A percentile compares a stretch with the other conserved stretches of the same genome.
Conservation (phyloP, 2,113 vertebrate species). For the Pterocles burchelli region DNA sequence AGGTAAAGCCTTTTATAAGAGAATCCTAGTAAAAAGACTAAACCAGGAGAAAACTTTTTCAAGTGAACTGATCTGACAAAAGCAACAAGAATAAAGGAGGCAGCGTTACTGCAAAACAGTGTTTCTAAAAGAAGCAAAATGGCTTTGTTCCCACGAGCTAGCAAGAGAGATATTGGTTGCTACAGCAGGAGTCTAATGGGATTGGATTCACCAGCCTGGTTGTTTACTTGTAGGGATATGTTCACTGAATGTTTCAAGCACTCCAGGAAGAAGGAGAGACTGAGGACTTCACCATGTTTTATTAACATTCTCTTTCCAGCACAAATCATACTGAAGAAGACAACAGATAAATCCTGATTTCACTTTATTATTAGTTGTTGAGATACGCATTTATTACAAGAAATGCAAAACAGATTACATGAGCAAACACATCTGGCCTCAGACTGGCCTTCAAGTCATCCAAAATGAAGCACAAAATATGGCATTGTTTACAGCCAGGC, state of each 20-base stretch:
- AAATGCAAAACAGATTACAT: constrained; percentile 52
- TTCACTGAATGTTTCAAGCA: constrained; percentile 11
- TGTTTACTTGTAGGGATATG: background rate
- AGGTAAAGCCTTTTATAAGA: background rate
- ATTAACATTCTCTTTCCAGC: constrained; percentile 25
- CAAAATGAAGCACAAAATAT: constrained; percentile 37
- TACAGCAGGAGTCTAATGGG: background rate
- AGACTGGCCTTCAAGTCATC: constrained; percentile 17
- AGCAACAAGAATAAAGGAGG: background rate
- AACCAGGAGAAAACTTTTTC: background rate
- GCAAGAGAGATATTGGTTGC: background rate
- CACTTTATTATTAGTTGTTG: constrained; percentile 40
- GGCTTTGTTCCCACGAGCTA: background rate
- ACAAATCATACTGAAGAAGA: constrained; percentile 36
- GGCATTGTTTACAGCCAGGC: constrained; percentile 33
- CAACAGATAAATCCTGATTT: constrained; percentile 27
- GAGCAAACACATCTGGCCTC: constrained; percentile 55
- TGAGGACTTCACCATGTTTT: background rate
- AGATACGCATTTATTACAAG: constrained; percentile 47
- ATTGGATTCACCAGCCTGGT: background rate
- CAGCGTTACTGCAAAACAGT: background rate
- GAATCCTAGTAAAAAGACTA: background rate
- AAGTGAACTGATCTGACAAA: background rate
- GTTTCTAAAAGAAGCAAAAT: background rate
- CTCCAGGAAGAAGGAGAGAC: background rate